A percentile compares a stretch with the other conserved stretches of the same genome.
Conservation (phyloP, 2,888 invertebrate species). For the Nasonovia ribisnigri region DNA sequence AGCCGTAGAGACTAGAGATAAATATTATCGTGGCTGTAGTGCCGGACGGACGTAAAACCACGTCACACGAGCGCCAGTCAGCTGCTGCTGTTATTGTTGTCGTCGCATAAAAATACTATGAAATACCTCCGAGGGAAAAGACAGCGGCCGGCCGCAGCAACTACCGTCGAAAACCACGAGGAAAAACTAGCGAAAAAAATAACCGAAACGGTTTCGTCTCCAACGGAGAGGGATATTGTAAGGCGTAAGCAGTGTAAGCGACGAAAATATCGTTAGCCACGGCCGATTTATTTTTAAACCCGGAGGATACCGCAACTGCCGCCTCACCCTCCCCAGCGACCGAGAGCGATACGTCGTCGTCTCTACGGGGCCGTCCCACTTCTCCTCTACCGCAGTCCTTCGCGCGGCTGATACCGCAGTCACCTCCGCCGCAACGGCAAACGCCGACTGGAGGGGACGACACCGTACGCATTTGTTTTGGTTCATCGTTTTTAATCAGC, state of each 20-base stretch:
- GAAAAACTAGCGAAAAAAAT: background rate
- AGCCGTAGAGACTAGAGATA: background rate
- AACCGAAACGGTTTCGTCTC: too few species aligned
- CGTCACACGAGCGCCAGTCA: background rate
- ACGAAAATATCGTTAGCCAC: constrained; percentile 41
- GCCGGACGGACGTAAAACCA: background rate
- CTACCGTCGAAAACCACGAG: background rate
- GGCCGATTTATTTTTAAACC: constrained; percentile 62
- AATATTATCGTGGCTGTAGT: background rate
- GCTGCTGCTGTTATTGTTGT: background rate
- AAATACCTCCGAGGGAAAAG: background rate
- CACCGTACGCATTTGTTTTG: constrained; percentile 61
- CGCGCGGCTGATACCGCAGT: constrained; percentile 32
- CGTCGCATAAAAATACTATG: background rate
- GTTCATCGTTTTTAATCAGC: constrained; percentile 29
- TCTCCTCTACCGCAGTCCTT: background rate
- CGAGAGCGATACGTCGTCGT: background rate
- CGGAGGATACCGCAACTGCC: constrained; percentile 19
- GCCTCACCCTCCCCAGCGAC: background rate
- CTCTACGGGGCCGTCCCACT: background rate
- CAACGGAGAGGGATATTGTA: background rate
- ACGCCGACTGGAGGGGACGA: constrained; percentile 44
- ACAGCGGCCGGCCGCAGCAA: background rate
- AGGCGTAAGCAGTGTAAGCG: background rate
- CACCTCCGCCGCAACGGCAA: background rate